Percentiles rank a stretch among this genome's conserved stretches.
Conservation (phyloP, 1,140 invertebrate species). For the Araneus ventricosus region DNA sequence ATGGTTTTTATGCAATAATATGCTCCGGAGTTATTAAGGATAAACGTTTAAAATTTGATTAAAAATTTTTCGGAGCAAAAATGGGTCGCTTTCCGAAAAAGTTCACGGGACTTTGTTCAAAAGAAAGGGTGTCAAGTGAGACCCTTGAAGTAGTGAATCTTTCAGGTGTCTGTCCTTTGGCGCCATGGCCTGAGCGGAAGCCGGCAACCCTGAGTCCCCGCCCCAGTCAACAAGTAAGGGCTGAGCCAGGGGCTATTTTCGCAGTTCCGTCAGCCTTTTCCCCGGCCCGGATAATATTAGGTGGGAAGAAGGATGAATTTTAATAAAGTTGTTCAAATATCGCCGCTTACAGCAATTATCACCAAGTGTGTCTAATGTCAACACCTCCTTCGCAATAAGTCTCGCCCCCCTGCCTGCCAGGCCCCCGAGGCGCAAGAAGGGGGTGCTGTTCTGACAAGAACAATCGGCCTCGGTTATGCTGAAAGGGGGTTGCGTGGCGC, state of each 20-base stretch:
- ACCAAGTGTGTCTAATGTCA: slow-evolving; percentile 68
- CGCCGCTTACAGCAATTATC: slow-evolving; percentile 74
- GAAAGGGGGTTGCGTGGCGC: slow-evolving; percentile 22
- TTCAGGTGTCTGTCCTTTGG: background rate
- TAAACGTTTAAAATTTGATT: no score
- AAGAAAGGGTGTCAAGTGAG: no score
- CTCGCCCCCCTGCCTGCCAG: background rate
- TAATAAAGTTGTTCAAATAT: slow-evolving; percentile 73
- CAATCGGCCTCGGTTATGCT: slow-evolving; percentile 25
- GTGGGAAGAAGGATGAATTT: slow-evolving; percentile 62
- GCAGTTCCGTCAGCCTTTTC: slow-evolving; percentile 59
- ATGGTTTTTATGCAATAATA: no score
- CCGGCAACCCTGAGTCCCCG: slow-evolving; percentile 2
- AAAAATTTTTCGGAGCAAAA: no score
- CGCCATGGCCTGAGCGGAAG: background rate
- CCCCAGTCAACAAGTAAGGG: slow-evolving; percentile 52
- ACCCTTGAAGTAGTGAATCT: background rate
- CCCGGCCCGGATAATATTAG: slow-evolving; percentile 17
- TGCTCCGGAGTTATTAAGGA: no score
- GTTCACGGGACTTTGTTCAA: no score
- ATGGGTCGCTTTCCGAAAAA: no score
- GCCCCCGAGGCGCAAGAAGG: background rate
- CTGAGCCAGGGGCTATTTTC: slow-evolving; percentile 64
- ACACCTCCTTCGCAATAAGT: slow-evolving; percentile 54
- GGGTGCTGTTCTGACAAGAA: background rate